phyloP scores from a whole-genome alignment of 2,113 vertebrate species.

The Spilogale gracilis region DNA sequence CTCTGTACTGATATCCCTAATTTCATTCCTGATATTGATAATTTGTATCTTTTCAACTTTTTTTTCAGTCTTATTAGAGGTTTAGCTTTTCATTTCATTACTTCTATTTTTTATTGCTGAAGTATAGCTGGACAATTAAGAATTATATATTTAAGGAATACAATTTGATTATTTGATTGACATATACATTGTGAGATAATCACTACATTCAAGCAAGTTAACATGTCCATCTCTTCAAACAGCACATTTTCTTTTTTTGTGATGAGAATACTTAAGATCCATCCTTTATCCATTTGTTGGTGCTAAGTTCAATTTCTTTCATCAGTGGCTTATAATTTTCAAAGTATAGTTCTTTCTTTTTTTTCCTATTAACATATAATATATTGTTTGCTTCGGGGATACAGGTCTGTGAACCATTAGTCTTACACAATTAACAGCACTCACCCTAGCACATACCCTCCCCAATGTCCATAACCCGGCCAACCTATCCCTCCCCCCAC shows the following conservation, averaged over 20 bases:
- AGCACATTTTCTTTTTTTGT: neutral
- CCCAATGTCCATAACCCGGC: no score
- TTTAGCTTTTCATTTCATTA: neutral
- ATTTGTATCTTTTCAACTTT: neutral
- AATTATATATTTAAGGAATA: neutral
- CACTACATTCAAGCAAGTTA: neutral
- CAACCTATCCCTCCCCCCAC: no score
- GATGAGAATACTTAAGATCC: neutral
- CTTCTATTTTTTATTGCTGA: neutral
- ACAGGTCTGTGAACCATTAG: no score
- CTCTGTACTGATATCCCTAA: neutral
- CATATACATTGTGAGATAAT: neutral
- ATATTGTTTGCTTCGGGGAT: no score
- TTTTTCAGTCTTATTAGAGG: neutral
- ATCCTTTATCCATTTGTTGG: neutral
- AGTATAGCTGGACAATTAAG: neutral
- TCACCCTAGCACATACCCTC: no score
- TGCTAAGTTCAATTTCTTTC: neutral
- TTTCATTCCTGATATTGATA: neutral
- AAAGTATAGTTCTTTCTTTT: neutral
- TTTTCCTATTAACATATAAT: no score
- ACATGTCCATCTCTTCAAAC: neutral
- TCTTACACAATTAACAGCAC: no score
- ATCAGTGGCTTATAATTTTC: neutral
- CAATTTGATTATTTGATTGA: neutral